Evolutionary conservation across 1,140 invertebrate species (phyloP), one percentile per base, ranked within the genome.

Genomic region (Nasonia vitripennis): DNA sequence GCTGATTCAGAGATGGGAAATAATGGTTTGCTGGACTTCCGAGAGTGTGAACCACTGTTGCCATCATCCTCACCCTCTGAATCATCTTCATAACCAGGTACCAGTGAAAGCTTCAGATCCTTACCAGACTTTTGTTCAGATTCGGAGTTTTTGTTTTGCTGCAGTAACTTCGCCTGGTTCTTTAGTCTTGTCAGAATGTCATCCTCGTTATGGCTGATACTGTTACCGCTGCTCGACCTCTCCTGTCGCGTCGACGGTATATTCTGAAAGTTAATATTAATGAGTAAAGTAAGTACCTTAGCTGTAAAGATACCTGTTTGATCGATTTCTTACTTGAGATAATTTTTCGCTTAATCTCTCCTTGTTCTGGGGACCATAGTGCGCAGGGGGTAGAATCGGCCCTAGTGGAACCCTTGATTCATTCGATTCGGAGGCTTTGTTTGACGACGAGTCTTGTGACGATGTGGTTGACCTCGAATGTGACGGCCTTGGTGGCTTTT

Each of bases 21-120:
- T 34, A 95, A 75, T 41, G 93, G 90, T 78, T 91, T 91, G 6
- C 83, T 31, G 6, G 88, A 9, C 71, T 84, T 11, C 55, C 70
- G 2, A 1, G 55, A 20, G 17, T 62, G 17, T 20, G 55, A 20
- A 83, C 83, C 88, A 78, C 83, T 71, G 0, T 31, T 67, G 0
- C 62, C 31, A 78, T 94, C 93, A 11, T 94, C 93, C 45, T 95
- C 94, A 45, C 89, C 89, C n/a, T 95, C 94, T 6, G 94, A 94
- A 85, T 94, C 94, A 85, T 94, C 93, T 10, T 94, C 94, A 79
- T 95, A 95, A 71, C 94, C 94, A 45, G 94, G 94, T n/a, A 95
- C 93, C 48, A 95, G 88, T 1, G 94, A 94, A 80, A 94, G 92
- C 55, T 93, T 92, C 0, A 89, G 23, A 74, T 89, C 87, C 62